phyloP scores from a whole-genome alignment of 2,888 invertebrate genomes.

The Autographa pulchrina region DNA sequence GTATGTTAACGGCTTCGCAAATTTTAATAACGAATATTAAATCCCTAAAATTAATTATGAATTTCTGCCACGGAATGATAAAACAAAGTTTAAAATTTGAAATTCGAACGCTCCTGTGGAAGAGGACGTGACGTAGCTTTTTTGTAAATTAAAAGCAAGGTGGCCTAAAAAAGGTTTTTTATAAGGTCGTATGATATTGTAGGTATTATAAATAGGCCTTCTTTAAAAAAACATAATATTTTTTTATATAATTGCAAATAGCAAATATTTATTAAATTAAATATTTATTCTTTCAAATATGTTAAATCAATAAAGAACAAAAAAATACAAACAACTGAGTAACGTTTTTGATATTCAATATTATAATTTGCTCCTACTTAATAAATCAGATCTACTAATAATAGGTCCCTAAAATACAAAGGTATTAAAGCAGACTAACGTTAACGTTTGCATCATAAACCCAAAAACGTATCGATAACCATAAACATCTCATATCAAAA shows the following conservation, averaged over 20 bases:
- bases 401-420: neutral
- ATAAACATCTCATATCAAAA: constrained; percentile 35
- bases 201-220: no score
- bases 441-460: constrained; percentile 8
- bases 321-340: no score
- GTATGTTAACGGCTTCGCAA: constrained; percentile 27
- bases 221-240: no score
- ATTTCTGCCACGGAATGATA: constrained; percentile 47
- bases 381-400: neutral
- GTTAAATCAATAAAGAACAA: no score
- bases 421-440: neutral
- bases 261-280: no score
- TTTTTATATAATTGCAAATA: no score
- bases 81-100: constrained; percentile 55
- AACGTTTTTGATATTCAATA: no score
- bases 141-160: constrained; percentile 28
- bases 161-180: constrained; percentile 29
- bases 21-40: constrained; percentile 49
- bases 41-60: constrained; percentile 51
- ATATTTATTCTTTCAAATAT: no score
- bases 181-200: constrained; percentile 19
- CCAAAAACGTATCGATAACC: constrained; percentile 12
- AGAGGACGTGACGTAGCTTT: constrained; percentile 20
- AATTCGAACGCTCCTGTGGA: constrained; percentile 43
- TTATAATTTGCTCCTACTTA: no score